Percentiles rank a stretch among this genome's conserved stretches.
These are phyloP conservation scores for Hyposoter dolosus DNA, from an alignment of 2,888 invertebrate genomes.

Conservation along the genomic window DNA sequence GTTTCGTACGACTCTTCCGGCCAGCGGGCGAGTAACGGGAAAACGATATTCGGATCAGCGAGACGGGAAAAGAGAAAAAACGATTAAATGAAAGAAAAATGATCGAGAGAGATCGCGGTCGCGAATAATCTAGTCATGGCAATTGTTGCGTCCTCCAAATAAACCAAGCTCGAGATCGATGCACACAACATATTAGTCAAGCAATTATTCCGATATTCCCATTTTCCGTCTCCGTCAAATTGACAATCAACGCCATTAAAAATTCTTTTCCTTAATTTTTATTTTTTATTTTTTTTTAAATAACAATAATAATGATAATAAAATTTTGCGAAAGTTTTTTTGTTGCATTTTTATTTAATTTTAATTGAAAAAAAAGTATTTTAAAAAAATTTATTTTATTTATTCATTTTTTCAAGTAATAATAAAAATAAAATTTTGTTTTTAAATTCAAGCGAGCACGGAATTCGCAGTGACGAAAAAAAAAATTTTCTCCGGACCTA, in stretches of 20 bases:
- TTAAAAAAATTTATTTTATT: too few relatives aligned
- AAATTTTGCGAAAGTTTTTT: too few relatives aligned
- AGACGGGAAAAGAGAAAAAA: slow-evolving; percentile 38
- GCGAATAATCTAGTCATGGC: neutral
- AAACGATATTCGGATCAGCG: slow-evolving; percentile 47
- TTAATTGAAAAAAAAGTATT: too few relatives aligned
- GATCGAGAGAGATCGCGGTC: neutral
- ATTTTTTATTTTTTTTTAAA: too few relatives aligned
- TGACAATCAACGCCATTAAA: neutral
- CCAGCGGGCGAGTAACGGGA: slow-evolving; percentile 23
- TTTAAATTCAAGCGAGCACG: too few relatives aligned
- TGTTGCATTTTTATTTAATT: too few relatives aligned
- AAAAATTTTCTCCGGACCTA: too few relatives aligned
- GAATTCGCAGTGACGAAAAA: too few relatives aligned
- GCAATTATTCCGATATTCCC: neutral
- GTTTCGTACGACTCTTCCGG: slow-evolving; percentile 37
- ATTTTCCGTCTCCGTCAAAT: neutral
- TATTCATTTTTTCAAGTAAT: too few relatives aligned
- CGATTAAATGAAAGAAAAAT: neutral
- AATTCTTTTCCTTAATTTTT: too few relatives aligned
- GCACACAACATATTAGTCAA: neutral
- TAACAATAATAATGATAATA: too few relatives aligned
- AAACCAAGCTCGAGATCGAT: neutral
- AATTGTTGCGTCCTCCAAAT: neutral
- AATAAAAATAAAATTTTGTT: too few relatives aligned